Evolutionary conservation across 2,888 invertebrate genomes (phyloP), one percentile per base, ranked within the genome.

Genomic region (Celastrina argiolus): DNA sequence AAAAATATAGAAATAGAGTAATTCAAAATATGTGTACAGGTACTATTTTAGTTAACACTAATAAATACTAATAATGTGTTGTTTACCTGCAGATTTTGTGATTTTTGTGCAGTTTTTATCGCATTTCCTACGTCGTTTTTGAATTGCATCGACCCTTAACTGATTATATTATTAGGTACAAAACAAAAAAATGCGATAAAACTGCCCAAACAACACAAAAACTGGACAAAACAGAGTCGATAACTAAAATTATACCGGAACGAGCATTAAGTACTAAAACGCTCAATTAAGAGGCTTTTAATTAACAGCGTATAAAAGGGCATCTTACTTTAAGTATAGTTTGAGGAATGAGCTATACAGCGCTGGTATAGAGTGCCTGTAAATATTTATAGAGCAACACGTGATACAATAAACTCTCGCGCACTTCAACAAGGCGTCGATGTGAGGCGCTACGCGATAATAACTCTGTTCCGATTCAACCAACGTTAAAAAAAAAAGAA

Each of bases 341-440:
- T 45, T 18, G 18, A 45, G 12, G 14, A 22, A 2, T 0, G 12
- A 22, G 14, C 1, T 12, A 51, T 7, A n/a, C 2, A n/a, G 18
- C n/a, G 18, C 10, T 58, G 3, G 14, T n/a, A 58, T 12, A 2
- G 12, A 39, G 61, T 22, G 61, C 61, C 61, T 61, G 36, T 18
- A 36, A 22, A 22, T 61, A 61, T 61, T 18, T 14, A 26, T 36
- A 61, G 22, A 61, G 61, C 61, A 61, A 61, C 6, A 14, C 6
- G 12, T 22, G 22, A 61, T 36, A 22, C 7, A 39, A 36, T 36
- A n/a, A 18, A 36, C 36, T 39, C 39, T 34, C 39, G 22, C 36
- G 18, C 22, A 59, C 12, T 12, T 22, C 16, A 12, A 39, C 14
- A 36, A 61, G 61, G 61, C 61, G 61, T 14, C 14, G 18, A n/a